These are phyloP conservation scores for Sebastolobus altivelis DNA, from an alignment of 2,797 vertebrate species.

Conservation along the genomic window DNA sequence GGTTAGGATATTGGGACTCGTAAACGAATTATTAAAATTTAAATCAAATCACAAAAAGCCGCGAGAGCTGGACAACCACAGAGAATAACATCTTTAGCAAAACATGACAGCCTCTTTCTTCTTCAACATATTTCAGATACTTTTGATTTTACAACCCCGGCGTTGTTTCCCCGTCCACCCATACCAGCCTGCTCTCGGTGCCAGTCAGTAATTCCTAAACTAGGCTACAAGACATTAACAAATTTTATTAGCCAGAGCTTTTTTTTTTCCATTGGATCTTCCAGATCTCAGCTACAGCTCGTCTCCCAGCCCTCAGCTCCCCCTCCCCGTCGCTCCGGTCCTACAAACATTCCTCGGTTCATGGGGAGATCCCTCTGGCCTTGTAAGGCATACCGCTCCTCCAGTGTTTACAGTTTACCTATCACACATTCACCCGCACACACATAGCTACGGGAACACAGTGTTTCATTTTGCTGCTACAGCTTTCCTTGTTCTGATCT, in stretches of 20 bases:
- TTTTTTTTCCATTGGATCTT: constrained; percentile 75
- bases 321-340: constrained; percentile 46
- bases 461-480: constrained; percentile 56
- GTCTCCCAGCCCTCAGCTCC: constrained; percentile 52
- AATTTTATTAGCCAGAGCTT: constrained; percentile 60
- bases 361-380: constrained; percentile 84
- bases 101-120: constrained; percentile 3
- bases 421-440: constrained; percentile 54
- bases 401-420: constrained; percentile 86
- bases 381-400: constrained; percentile 83
- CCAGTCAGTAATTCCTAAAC: constrained; percentile 58
- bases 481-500: constrained; percentile 44
- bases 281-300: constrained; percentile 61
- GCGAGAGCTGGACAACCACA: neutral
- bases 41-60: neutral
- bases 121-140: constrained; percentile 21
- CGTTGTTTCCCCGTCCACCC: neutral
- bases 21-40: neutral
- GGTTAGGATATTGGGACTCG: neutral
- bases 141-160: constrained; percentile 11
- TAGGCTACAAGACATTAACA: constrained; percentile 40
- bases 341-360: constrained; percentile 79
- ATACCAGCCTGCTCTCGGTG: neutral
- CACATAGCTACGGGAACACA: constrained; percentile 51
- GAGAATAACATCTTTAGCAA: neutral